Conservation (phyloP, 2,888 invertebrate species). For the Alentia gelatinosa region DNA sequence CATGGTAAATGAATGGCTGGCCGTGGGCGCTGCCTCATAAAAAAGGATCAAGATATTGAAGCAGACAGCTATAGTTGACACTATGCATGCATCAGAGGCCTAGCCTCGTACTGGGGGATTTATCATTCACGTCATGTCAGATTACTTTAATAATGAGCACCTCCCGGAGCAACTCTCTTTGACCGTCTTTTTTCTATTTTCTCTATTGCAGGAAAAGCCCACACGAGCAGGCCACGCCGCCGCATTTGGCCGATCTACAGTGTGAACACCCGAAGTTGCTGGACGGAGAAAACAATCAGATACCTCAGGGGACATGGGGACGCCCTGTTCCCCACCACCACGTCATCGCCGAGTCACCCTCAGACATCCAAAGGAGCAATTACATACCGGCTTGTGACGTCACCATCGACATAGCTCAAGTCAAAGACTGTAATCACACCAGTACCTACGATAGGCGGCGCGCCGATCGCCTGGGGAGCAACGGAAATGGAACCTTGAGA, state of each 20-base stretch:
- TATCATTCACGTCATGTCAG: slow-evolving; percentile 8
- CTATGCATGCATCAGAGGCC: slow-evolving; percentile 10
- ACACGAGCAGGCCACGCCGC: slow-evolving; percentile 45
- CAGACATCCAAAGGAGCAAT: slow-evolving; percentile 33
- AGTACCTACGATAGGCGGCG: slow-evolving; percentile 37
- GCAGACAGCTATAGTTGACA: not conserved
- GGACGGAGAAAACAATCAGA: slow-evolving; percentile 30
- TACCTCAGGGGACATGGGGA: slow-evolving; percentile 14
- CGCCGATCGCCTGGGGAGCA: not conserved
- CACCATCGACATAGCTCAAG: slow-evolving; percentile 42
- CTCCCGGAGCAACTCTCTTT: not conserved
- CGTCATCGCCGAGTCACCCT: slow-evolving; percentile 26
- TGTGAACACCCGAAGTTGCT: slow-evolving; percentile 48
- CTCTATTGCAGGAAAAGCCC: slow-evolving; percentile 21
- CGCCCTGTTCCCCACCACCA: slow-evolving; percentile 14
- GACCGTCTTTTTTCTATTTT: not conserved
- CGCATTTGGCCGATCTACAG: slow-evolving; percentile 32
- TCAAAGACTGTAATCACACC: slow-evolving; percentile 38
- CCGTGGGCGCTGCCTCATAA: slow-evolving; percentile 30
- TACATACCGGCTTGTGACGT: slow-evolving; percentile 47
- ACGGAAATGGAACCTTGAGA: slow-evolving; percentile 17
- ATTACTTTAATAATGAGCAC: not conserved
- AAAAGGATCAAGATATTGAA: slow-evolving; percentile 12
- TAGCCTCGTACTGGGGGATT: not conserved
- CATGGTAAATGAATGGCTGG: slow-evolving; percentile 16